Evolutionary conservation across 2,113 vertebrate species (phyloP).

Genomic region (Parus major): DNA sequence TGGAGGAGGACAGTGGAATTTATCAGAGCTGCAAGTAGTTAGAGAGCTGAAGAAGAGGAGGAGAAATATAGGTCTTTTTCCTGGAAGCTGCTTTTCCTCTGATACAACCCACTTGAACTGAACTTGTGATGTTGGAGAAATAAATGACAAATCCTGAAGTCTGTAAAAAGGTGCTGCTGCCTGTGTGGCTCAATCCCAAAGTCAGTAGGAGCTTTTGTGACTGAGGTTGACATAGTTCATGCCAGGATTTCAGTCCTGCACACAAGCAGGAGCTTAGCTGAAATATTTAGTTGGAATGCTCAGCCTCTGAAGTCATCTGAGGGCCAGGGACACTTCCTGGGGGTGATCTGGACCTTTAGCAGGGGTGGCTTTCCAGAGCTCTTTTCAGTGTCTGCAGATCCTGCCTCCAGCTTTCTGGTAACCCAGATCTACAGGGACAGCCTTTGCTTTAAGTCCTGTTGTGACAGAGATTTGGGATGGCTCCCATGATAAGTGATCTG

Average conservation of each 20-base stretch:
- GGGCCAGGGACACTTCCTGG: not conserved
- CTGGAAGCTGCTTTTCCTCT: not conserved
- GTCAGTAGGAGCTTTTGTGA: not conserved
- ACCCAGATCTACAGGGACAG: not conserved
- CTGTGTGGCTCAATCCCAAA: rapidly evolving
- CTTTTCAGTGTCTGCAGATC: not conserved
- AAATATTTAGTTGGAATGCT: not conserved
- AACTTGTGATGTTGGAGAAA: not conserved
- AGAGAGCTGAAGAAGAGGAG: not conserved
- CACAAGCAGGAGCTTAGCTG: not conserved
- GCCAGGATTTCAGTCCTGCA: not conserved
- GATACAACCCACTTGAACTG: not conserved
- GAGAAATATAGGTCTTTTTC: not conserved
- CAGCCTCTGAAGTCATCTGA: not conserved
- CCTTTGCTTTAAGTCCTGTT: not conserved
- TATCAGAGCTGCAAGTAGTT: not conserved
- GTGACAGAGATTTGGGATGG: not conserved
- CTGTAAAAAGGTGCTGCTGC: not conserved
- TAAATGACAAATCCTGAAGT: not conserved
- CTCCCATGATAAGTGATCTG: too few species aligned
- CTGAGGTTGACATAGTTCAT: not conserved
- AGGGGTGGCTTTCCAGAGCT: not conserved
- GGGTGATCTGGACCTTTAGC: not conserved
- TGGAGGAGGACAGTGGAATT: not conserved
- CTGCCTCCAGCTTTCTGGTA: not conserved